Percentiles rank a stretch among this genome's conserved stretches.
phyloP scores from a whole-genome alignment of 1,140 invertebrate species.

The Heliothis virescens region DNA sequence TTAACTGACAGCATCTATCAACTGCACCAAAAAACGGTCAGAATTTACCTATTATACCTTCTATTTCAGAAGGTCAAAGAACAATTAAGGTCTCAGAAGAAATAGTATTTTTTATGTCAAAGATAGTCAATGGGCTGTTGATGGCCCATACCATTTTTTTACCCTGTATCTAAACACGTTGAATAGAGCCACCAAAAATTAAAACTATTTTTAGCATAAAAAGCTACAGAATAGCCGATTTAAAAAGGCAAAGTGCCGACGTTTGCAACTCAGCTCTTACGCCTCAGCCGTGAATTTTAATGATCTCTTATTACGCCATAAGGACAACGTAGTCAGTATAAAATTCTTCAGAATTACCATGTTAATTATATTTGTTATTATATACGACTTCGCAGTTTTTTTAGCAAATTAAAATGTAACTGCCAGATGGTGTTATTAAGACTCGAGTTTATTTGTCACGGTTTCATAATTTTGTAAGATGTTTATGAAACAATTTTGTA shows the following conservation, averaged over 20 bases:
- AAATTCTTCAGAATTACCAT: conserved; percentile 18
- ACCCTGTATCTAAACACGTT: too few species aligned
- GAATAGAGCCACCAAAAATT: too few species aligned
- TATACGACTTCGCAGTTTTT: background rate
- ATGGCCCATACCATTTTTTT: too few species aligned
- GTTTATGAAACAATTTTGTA: background rate
- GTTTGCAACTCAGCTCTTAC: conserved; percentile 1
- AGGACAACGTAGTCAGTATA: conserved; percentile 14
- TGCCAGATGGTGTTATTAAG: background rate
- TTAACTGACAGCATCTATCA: too few species aligned
- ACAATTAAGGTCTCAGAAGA: too few species aligned
- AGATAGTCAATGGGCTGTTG: too few species aligned
- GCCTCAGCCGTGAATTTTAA: conserved; percentile 33
- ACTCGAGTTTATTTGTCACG: background rate
- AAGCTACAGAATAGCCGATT: background rate
- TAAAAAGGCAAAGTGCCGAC: conserved; percentile 4
- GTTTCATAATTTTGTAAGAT: background rate
- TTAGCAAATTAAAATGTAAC: conserved; percentile 19
- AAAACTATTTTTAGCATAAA: too few species aligned
- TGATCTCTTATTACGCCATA: conserved; percentile 27
- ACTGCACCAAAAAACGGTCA: too few species aligned
- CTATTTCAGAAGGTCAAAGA: too few species aligned
- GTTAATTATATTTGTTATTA: conserved; percentile 30
- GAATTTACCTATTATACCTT: too few species aligned
- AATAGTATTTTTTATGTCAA: too few species aligned